These are phyloP conservation scores for Capreolus pygargus DNA, from an alignment of 2,113 vertebrate species.

Conservation along the genomic window DNA sequence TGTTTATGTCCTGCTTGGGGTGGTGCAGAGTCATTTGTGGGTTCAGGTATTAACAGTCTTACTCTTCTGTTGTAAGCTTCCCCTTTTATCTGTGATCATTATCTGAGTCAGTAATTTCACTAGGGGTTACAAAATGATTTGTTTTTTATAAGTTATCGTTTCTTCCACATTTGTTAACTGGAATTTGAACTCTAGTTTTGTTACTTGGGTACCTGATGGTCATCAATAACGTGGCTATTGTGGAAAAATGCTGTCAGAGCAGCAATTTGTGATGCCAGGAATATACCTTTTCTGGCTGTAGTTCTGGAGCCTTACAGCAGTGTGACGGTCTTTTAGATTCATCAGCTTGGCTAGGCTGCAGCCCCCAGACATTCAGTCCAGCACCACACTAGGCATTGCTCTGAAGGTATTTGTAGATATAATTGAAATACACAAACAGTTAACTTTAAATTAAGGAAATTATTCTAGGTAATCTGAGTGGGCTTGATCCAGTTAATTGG, in stretches of 20 bases:
- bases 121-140: neutral
- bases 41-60: neutral
- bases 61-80: neutral
- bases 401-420: neutral
- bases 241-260: neutral
- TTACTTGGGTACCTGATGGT: neutral
- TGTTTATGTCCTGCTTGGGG: neutral
- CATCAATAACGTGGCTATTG: neutral
- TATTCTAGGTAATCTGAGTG: neutral
- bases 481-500: neutral
- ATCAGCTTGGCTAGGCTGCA: neutral
- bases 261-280: neutral
- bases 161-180: neutral
- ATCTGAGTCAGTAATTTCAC: neutral
- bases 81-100: neutral
- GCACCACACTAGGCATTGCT: neutral
- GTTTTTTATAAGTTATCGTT: neutral
- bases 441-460: neutral
- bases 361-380: neutral
- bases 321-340: neutral
- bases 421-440: neutral
- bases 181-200: constrained; percentile 21
- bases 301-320: neutral
- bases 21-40: neutral
- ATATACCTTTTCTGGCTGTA: neutral